Evolutionary conservation across 2,113 vertebrate species (phyloP).

Genomic region (Nothoprocta perdicaria): DNA sequence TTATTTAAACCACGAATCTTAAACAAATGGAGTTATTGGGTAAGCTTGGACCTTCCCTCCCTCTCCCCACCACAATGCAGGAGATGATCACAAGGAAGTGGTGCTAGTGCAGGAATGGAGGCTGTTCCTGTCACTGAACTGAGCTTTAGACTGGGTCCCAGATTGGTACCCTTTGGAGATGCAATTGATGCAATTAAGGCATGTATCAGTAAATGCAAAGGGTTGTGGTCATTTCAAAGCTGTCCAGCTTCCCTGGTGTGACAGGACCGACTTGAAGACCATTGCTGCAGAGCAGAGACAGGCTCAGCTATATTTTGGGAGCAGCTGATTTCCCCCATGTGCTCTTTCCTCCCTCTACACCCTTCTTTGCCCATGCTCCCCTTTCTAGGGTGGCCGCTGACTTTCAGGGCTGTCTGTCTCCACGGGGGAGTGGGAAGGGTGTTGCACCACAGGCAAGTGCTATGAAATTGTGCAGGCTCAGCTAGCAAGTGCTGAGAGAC

Average conservation of each 20-base stretch:
- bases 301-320: not conserved
- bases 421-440: not conserved
- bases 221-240: not conserved
- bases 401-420: not conserved
- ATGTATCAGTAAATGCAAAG: not conserved
- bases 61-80: too few species aligned
- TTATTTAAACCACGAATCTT: not conserved
- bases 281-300: not conserved
- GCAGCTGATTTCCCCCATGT: not conserved
- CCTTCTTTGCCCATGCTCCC: not conserved
- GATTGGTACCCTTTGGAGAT: not conserved
- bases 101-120: not conserved
- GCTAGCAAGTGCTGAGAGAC: not conserved
- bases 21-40: not conserved
- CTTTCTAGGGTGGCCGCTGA: not conserved
- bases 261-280: not conserved
- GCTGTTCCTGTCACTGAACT: not conserved
- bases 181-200: not conserved
- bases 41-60: not conserved
- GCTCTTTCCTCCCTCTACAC: not conserved
- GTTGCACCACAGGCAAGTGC: accelerated
- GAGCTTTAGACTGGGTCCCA: not conserved
- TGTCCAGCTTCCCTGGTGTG: not conserved
- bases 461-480: not conserved
- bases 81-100: not conserved